A percentile compares a stretch with the other conserved stretches of the same genome.
phyloP scores from a whole-genome alignment of 2,113 vertebrate genomes.

The Tetrao urogallus region DNA sequence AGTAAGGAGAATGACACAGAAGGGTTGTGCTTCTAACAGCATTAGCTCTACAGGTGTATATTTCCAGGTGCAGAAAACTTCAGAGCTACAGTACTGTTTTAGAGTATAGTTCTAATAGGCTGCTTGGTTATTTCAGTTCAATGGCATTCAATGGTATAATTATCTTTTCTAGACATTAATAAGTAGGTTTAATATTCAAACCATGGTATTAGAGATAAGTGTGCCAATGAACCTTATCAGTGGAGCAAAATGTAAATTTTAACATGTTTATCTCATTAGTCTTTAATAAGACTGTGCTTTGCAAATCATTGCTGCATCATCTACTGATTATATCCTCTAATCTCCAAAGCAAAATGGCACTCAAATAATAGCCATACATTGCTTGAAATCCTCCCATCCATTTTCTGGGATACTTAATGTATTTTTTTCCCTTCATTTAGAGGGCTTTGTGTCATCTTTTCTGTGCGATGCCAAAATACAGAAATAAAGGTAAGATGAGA shows the following conservation, averaged over 20 bases:
- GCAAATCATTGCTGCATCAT: conserved; percentile 28
- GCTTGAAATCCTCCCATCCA: not conserved
- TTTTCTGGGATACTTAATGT: not conserved
- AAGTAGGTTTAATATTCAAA: conserved; percentile 74
- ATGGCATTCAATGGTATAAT: conserved; percentile 67
- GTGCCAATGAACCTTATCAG: conserved; percentile 73
- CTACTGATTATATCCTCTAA: conserved; percentile 67
- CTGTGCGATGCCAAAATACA: not conserved
- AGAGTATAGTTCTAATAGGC: conserved; percentile 1
- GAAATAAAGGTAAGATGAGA: not conserved
- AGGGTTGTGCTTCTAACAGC: not conserved
- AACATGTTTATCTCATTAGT: conserved; percentile 70
- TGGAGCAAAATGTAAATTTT: conserved; percentile 72
- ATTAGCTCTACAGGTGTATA: not conserved
- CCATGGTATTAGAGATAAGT: conserved; percentile 70
- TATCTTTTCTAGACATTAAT: conserved; percentile 69
- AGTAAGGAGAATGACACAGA: not conserved
- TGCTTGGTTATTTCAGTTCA: conserved; percentile 61
- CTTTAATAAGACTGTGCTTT: conserved; percentile 69
- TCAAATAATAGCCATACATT: conserved; percentile 42
- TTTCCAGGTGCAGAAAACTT: conserved; percentile 53
- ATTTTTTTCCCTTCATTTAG: not conserved
- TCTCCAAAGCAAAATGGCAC: conserved; percentile 32
- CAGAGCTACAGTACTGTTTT: not conserved
- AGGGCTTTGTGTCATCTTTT: not conserved